phyloP scores from a whole-genome alignment of 2,888 invertebrate genomes.

The Notodonta ziczac region DNA sequence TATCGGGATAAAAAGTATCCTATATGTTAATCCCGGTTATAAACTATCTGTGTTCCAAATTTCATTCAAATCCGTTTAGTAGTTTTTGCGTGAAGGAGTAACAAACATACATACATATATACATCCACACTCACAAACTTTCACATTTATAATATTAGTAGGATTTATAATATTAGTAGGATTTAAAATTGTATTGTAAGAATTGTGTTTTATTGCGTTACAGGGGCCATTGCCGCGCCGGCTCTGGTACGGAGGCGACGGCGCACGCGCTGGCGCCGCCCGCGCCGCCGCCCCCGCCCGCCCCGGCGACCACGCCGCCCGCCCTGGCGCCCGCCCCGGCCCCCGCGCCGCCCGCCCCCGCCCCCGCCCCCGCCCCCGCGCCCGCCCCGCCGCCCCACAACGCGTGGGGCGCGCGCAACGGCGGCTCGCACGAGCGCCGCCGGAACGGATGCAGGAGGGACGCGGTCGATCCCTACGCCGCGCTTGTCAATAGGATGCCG shows the following conservation, averaged over 20 bases:
- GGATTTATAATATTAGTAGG: no score
- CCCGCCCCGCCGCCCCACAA: constrained; percentile 29
- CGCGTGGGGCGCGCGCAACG: constrained; percentile 59
- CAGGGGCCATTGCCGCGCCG: constrained; percentile 74
- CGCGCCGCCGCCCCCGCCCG: constrained; percentile 25
- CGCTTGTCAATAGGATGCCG: constrained; percentile 73
- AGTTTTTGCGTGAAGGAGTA: no score
- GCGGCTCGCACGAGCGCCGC: constrained; percentile 50
- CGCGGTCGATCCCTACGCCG: constrained; percentile 69
- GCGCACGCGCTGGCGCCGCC: constrained; percentile 11
- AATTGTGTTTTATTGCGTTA: neutral
- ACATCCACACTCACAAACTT: no score
- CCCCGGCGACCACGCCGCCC: constrained; percentile 13
- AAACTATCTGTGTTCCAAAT: no score
- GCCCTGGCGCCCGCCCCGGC: constrained; percentile 16
- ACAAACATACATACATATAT: no score
- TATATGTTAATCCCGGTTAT: no score
- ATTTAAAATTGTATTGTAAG: no score
- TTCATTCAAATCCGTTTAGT: no score
- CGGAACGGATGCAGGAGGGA: constrained; percentile 66
- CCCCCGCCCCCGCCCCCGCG: constrained; percentile 5
- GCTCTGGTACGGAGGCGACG: constrained; percentile 61
- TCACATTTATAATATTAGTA: no score
- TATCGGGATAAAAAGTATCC: no score
- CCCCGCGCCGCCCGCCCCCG: constrained; percentile 21